Evolutionary conservation across 2,888 invertebrate genomes (phyloP), one percentile per base, ranked within the genome.

Genomic region (Sinotaia quadrata): DNA sequence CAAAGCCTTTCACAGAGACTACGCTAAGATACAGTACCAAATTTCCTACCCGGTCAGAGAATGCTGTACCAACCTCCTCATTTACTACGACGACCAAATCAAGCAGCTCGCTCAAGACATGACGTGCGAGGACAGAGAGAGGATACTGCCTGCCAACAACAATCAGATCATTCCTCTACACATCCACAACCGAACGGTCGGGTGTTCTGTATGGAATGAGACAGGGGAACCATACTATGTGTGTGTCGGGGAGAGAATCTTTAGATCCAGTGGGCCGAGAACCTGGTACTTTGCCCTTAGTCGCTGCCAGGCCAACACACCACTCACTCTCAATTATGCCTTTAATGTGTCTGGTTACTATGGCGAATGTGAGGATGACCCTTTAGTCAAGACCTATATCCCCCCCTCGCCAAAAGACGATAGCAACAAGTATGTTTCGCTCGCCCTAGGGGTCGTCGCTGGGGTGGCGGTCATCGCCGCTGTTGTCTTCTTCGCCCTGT

Each of bases 11-110:
- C 78, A 81, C 56, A 73, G 77, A 29, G 78, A 80, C 36, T 78
- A 78, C 59, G 82, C 83, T 29, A 75, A 78, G 66, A 81, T 84
- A 3, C 81, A 82, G 69, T 84, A 83, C 72, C 81, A 80, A 37
- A 80, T 84, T 51, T 79, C 82, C 18, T 84, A 82, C 71, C 84
- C 84, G 0, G 79, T 80, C 21, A 73, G 74, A 7, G 83, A 84
- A 60, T 83, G 84, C 66, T 83, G 82, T 47, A 79, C 80, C 4
- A 81, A 79, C 57, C 67, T 84, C 61, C 71, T 84, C 21, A 82
- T 84, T 10, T 84, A 84, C 61, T 84, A 84, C 71, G 84, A 84
- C 47, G 84, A 82, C 60, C 84, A 84, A 69, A 78, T 83, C 41
- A 67, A 77, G 2, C 69, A 77, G 34, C 58, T 84, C 7, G 77